Evolutionary conservation across 2,888 invertebrate genomes (phyloP).

Genomic region (Dromius quadrimaculatus): DNA sequence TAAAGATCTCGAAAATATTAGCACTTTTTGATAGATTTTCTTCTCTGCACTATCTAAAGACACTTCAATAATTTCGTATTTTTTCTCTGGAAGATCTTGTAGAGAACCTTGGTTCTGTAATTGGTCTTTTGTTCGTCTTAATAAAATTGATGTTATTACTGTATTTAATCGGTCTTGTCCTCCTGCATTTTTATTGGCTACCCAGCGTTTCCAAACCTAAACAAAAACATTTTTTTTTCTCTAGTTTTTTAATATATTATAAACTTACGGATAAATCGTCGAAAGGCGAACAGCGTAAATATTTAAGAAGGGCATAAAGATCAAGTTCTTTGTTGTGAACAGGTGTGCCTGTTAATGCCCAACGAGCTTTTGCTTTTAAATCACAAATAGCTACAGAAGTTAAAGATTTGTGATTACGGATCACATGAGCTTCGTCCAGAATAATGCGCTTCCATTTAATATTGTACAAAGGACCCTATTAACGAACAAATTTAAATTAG

Average conservation of each 20-base stretch:
- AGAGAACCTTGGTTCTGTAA: constrained; percentile 75
- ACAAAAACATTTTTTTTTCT: constrained; percentile 20
- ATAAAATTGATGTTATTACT: constrained; percentile 85
- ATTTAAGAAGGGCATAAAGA: constrained; percentile 84
- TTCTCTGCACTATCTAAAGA: constrained; percentile 77
- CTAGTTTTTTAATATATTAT: neutral
- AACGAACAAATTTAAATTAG: too few relatives aligned
- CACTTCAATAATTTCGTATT: constrained; percentile 71
- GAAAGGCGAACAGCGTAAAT: constrained; percentile 88
- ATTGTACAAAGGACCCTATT: constrained; percentile 72
- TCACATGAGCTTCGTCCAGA: constrained; percentile 93
- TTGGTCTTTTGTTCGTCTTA: constrained; percentile 90
- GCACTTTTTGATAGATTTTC: constrained; percentile 81
- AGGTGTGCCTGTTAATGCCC: constrained; percentile 95
- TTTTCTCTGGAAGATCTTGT: constrained; percentile 73
- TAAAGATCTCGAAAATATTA: constrained; percentile 79
- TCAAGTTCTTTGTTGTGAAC: constrained; percentile 94
- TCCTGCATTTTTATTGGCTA: constrained; percentile 84
- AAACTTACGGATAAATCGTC: constrained; percentile 78
- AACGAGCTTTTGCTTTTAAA: constrained; percentile 75
- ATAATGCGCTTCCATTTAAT: constrained; percentile 89
- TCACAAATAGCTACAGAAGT: constrained; percentile 79
- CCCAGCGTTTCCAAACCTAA: constrained; percentile 92
- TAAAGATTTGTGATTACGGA: constrained; percentile 87
- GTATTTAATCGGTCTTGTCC: constrained; percentile 86